phyloP scores from a whole-genome alignment of 2,797 vertebrate genomes.

The Podarcis siculus region DNA sequence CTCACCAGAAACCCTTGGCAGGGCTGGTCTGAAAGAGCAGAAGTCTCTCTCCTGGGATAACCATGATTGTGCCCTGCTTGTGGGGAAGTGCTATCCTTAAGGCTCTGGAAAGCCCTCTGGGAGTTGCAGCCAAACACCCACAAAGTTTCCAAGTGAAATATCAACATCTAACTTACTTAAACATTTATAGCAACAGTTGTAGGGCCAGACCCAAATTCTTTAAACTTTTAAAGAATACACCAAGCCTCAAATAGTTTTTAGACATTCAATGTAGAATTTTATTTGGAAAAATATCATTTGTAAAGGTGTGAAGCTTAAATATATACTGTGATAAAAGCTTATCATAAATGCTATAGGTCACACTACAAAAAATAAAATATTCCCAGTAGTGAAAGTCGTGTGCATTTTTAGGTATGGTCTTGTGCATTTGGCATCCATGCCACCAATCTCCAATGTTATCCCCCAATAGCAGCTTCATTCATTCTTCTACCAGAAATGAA shows the following conservation, averaged over 20 bases:
- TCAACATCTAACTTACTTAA: neutral
- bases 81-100: too few species aligned
- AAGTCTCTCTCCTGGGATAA: too few species aligned
- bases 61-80: too few species aligned
- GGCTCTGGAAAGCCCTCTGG: too few species aligned
- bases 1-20: too few species aligned
- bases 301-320: constrained; percentile 67
- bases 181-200: neutral
- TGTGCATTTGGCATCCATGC: neutral
- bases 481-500: constrained; percentile 34
- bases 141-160: neutral
- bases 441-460: neutral
- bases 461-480: constrained; percentile 13
- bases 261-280: constrained; percentile 66
- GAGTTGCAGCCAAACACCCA: too few species aligned
- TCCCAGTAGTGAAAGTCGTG: constrained; percentile 30
- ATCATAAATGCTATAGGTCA: constrained; percentile 55
- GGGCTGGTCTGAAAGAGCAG: too few species aligned
- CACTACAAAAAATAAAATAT: constrained; percentile 44
- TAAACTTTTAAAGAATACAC: too few species aligned
- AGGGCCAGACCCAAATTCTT: too few species aligned
- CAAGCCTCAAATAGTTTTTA: neutral
- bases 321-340: constrained; percentile 54
- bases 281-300: constrained; percentile 81
- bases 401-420: constrained; percentile 17